phyloP scores from a whole-genome alignment of 2,113 vertebrate species.

The Strix uralensis region DNA sequence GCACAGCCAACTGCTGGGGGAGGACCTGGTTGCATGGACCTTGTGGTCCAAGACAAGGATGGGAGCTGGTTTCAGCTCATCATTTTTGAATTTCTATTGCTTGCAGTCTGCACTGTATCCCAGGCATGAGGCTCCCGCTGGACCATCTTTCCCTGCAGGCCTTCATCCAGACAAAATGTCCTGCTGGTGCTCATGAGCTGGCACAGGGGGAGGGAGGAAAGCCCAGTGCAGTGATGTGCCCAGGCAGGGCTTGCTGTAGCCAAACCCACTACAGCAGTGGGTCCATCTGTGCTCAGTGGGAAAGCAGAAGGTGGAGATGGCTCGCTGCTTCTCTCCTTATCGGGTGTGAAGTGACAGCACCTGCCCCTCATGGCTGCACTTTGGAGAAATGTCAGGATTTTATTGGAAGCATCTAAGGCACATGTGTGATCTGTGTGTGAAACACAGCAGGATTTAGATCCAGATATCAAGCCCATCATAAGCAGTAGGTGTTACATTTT shows the following conservation, averaged over 20 bases:
- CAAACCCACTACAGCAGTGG: not conserved
- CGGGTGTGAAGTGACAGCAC: not conserved
- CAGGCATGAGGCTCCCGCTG: not conserved
- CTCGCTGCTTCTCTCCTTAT: fast-evolving
- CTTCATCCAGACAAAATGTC: not conserved
- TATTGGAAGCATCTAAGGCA: not conserved
- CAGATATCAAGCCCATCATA: not conserved
- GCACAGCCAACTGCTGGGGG: not conserved
- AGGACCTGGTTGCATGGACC: fast-evolving
- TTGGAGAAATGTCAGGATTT: not conserved
- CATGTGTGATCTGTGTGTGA: not conserved
- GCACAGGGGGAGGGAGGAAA: not conserved
- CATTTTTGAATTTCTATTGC: not conserved
- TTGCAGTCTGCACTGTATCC: not conserved
- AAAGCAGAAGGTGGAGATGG: not conserved
- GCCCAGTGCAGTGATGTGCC: fast-evolving
- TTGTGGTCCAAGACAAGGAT: not conserved
- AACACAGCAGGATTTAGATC: not conserved
- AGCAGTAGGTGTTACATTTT: not conserved
- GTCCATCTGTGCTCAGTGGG: not conserved
- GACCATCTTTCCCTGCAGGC: not conserved
- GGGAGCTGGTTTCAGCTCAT: not conserved
- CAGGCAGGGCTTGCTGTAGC: not conserved
- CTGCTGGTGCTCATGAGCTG: fast-evolving
- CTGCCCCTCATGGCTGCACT: not conserved